A percentile compares a stretch with the other conserved stretches of the same genome.
Conservation (phyloP, 2,797 vertebrate genomes). For the Gobio occitaniae region DNA sequence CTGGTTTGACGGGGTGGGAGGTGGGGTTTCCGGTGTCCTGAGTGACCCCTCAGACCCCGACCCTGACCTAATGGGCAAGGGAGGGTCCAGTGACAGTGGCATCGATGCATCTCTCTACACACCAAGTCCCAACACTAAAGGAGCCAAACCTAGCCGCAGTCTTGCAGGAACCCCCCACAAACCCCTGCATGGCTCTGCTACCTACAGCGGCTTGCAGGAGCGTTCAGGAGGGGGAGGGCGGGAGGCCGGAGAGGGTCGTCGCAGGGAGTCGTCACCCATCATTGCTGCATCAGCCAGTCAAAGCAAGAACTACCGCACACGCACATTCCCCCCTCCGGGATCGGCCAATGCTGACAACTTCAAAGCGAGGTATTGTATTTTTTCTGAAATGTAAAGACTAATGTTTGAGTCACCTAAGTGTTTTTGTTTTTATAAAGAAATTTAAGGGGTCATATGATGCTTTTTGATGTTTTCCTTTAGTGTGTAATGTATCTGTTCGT, state of each 20-base stretch:
- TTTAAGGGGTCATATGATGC: background rate
- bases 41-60: slow-evolving; percentile 79
- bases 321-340: slow-evolving; percentile 79
- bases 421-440: background rate
- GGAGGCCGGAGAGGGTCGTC: slow-evolving; percentile 64
- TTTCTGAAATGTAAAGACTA: background rate
- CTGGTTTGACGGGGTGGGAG: slow-evolving; percentile 84
- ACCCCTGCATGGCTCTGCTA: slow-evolving; percentile 71
- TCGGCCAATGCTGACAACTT: slow-evolving; percentile 72
- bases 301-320: slow-evolving; percentile 83
- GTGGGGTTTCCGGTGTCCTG: slow-evolving; percentile 54
- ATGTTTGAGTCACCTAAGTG: background rate
- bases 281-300: slow-evolving; percentile 70
- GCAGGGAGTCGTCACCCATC: slow-evolving; percentile 78
- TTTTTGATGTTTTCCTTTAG: background rate
- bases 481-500: background rate
- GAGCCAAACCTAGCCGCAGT: slow-evolving; percentile 71
- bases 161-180: slow-evolving; percentile 72
- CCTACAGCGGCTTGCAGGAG: slow-evolving; percentile 77
- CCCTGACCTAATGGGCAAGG: slow-evolving; percentile 83
- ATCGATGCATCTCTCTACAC: slow-evolving; percentile 86
- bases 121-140: slow-evolving; percentile 71
- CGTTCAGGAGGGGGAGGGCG: slow-evolving; percentile 62
- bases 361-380: slow-evolving; percentile 73
- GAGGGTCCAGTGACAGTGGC: slow-evolving; percentile 90